A percentile compares a stretch with the other conserved stretches of the same genome.
Evolutionary conservation across 2,888 invertebrate species (phyloP).

Genomic region (Monoplex corrugatus): DNA sequence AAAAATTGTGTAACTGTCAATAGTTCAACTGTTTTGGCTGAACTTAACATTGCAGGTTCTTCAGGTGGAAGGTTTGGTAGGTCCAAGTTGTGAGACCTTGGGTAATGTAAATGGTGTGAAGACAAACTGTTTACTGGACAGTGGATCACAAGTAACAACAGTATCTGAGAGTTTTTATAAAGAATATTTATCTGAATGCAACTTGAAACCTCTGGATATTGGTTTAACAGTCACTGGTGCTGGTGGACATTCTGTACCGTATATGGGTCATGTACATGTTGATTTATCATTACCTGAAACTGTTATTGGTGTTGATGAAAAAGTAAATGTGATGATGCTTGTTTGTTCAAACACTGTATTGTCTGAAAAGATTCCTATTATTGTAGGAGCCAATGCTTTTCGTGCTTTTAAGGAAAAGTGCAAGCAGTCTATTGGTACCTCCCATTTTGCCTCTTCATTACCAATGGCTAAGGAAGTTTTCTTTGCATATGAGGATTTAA

Average conservation of each 20-base stretch:
- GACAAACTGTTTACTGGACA: no score
- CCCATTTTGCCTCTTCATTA: neutral
- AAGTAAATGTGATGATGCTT: neutral
- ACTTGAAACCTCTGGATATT: neutral
- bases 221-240: neutral
- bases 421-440: neutral
- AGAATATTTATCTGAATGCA: neutral
- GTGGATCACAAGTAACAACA: conserved; percentile 38
- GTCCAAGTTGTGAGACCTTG: neutral
- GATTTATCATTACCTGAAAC: neutral
- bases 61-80: no score
- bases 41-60: no score
- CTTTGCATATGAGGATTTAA: neutral
- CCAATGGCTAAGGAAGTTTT: neutral
- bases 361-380: conserved; percentile 32
- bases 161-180: conserved; percentile 32
- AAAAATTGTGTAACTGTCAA: no score
- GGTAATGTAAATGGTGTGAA: neutral
- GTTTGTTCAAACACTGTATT: conserved; percentile 33
- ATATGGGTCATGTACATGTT: neutral
- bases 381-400: conserved; percentile 41
- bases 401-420: neutral
- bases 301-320: neutral
- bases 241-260: neutral
- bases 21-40: no score